Base-by-base conservation (phyloP, 2,797 vertebrate species). In the Antrozous pallidus region DNA sequence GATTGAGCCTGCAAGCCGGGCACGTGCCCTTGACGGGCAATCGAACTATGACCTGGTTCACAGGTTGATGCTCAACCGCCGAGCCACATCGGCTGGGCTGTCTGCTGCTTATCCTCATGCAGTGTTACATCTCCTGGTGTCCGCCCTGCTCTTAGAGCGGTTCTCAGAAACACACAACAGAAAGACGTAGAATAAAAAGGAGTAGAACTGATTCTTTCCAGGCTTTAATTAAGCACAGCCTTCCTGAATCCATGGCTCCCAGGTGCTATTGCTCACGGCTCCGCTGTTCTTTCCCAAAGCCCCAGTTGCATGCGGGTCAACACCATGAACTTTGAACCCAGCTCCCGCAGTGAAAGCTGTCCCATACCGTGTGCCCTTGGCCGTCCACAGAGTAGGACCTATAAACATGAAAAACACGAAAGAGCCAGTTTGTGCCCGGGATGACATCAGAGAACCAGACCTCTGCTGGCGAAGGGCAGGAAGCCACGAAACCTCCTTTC, bases 61-160 rank as follows among this genome's bases (percentile, higher is more conserved):
- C 28, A 58, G 26, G 26, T 28, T 8, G 5, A 28, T 58, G 56
- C 26, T 58, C 56, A 58, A 58, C 56, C 0, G 0, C 56, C 28
- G 56, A 58, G 56, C 56, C 56, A 28, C 56, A 12, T 58, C 24
- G 5, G 56, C 56, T 26, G 4, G 26, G 26, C 56, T 58, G 28
- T 13, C 28, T 12, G 56, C 26, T 58, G 54, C 16, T 86, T 88
- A 45, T 85, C 3, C 88, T 90, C 2, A 33, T 33, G 8, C 6
- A 51, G 5, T 14, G 17, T 10, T 58, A 14, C 22, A 1, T 36
- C 65, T 80, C 33, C 74, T 12, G 0, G 0, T 38, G 31, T 26
- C 11, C 36, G 31, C 77, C 95, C 93, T 97, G 54, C 96, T 94
- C 86, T 69, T 88, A 90, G 86, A 96, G 88, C 94, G 74, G 1